Conservation (phyloP, 2,113 vertebrate genomes). For the Odontophorus gujanensis region DNA sequence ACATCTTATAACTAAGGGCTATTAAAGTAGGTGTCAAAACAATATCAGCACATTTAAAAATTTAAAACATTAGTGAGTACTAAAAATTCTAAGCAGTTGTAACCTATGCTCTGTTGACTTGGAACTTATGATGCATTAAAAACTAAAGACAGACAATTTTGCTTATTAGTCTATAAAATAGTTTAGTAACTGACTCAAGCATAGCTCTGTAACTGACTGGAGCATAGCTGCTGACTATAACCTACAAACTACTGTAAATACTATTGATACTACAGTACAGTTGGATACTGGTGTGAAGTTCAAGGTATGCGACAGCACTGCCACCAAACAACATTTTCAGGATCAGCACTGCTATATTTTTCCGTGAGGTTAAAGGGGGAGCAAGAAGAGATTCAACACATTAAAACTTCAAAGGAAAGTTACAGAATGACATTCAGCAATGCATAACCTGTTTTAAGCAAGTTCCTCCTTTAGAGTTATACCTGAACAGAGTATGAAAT, state of each 20-base stretch:
- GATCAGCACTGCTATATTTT: neutral
- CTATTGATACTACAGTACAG: neutral
- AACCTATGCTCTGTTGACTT: neutral
- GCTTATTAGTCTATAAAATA: neutral
- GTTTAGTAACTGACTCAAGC: neutral
- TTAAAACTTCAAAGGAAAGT: neutral
- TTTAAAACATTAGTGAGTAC: neutral
- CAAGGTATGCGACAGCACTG: neutral
- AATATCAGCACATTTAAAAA: rapidly evolving
- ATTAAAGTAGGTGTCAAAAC: neutral
- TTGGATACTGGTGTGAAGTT: neutral
- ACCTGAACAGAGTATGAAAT: neutral
- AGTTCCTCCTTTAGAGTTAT: neutral
- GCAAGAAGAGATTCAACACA: neutral
- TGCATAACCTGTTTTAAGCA: neutral
- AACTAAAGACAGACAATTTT: neutral
- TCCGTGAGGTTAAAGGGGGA: neutral
- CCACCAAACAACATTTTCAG: neutral
- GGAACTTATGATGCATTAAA: neutral
- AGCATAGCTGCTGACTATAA: neutral
- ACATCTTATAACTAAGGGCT: neutral
- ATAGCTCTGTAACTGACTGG: neutral
- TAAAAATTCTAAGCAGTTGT: neutral
- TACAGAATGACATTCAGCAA: neutral
- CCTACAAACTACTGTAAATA: neutral